phyloP scores from a whole-genome alignment of 1,140 invertebrate genomes.

The Adelges cooleyi region DNA sequence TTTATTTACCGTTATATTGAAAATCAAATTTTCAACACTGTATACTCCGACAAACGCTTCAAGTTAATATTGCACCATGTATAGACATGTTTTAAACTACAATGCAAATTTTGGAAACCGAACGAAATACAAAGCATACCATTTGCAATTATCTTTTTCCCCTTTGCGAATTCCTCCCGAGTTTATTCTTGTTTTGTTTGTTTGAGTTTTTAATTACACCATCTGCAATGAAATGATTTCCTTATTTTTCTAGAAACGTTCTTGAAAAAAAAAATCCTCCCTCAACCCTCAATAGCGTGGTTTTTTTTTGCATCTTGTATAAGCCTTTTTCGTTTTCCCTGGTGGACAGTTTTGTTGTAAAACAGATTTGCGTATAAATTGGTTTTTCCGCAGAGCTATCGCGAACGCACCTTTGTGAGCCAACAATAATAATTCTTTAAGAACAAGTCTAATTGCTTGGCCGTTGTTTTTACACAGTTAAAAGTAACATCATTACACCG shows the following conservation, averaged over 20 bases:
- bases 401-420: neutral
- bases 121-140: neutral
- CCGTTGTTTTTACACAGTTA: neutral
- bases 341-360: slow-evolving; percentile 28
- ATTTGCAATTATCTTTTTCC: slow-evolving; percentile 14
- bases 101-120: neutral
- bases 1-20: too few relatives aligned
- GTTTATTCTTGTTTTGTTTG: neutral
- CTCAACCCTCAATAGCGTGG: neutral
- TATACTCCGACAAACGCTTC: too few relatives aligned
- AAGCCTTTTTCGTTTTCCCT: slow-evolving; percentile 27
- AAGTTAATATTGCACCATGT: too few relatives aligned
- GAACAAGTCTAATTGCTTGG: slow-evolving; percentile 24
- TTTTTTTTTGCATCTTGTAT: neutral
- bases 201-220: slow-evolving; percentile 28
- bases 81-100: too few relatives aligned
- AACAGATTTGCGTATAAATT: slow-evolving; percentile 29
- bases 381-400: slow-evolving; percentile 6
- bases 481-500: neutral
- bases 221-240: slow-evolving; percentile 23
- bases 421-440: slow-evolving; percentile 24
- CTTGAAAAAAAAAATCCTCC: neutral
- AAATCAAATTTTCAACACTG: too few relatives aligned
- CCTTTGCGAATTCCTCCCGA: neutral
- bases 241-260: slow-evolving; percentile 7